Conservation (phyloP, 1,140 invertebrate genomes). For the Magallana ariakensis region DNA sequence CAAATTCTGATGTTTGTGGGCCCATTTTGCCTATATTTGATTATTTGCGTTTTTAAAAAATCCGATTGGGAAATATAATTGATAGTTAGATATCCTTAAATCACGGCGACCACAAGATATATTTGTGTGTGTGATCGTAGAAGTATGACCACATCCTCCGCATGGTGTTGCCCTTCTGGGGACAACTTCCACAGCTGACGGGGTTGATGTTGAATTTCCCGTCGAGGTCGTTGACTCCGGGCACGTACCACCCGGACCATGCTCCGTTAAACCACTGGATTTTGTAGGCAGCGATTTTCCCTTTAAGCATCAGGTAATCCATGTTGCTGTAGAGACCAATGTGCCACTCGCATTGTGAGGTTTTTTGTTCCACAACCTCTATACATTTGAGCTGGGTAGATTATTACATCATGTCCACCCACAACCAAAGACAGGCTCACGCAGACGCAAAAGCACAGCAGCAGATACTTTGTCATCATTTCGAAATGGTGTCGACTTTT, state of each 20-base stretch:
- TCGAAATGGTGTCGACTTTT: no score
- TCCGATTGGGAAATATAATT: no score
- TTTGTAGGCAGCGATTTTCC: conserved; percentile 24
- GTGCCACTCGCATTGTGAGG: not conserved
- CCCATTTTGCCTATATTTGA: no score
- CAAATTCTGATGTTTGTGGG: no score
- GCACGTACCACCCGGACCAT: conserved; percentile 53
- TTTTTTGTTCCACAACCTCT: not conserved
- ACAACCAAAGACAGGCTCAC: not conserved
- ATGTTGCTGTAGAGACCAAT: not conserved
- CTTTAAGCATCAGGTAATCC: not conserved
- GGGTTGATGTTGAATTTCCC: conserved; percentile 33
- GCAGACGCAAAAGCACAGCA: no score
- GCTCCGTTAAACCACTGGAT: conserved; percentile 43
- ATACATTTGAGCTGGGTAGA: conserved; percentile 8
- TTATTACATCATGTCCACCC: not conserved
- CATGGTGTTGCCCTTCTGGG: conserved; percentile 35
- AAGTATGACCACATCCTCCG: conserved; percentile 43
- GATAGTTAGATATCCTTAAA: no score
- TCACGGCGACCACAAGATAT: conserved; percentile 7
- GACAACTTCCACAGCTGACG: not conserved
- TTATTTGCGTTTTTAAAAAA: no score
- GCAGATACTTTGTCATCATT: no score
- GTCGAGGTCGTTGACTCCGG: conserved; percentile 53
- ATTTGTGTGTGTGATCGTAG: conserved; percentile 46